phyloP scores from a whole-genome alignment of 2,797 vertebrate species.

The Xenops minutus region DNA sequence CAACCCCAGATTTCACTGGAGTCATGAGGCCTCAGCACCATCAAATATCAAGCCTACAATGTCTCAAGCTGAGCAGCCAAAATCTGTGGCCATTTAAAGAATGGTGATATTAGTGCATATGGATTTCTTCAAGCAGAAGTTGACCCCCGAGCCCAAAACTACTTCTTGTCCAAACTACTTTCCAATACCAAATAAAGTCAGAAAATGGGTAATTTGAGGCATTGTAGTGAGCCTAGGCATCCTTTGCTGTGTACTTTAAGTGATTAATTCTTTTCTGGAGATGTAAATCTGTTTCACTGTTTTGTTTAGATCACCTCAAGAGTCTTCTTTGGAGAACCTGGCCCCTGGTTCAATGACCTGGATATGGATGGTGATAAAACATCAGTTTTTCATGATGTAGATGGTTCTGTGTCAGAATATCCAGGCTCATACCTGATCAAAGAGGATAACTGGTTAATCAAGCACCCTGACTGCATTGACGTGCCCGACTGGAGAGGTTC shows the following conservation, averaged over 20 bases:
- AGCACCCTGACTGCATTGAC: conserved; percentile 91
- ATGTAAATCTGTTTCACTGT: not conserved
- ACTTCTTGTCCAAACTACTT: not conserved
- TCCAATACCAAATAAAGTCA: not conserved
- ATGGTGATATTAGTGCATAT: not conserved
- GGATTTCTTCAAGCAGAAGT: not conserved
- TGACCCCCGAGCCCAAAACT: not conserved
- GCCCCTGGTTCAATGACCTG: conserved; percentile 93
- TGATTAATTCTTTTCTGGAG: not conserved
- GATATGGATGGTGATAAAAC: conserved; percentile 98
- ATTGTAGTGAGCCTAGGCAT: not conserved
- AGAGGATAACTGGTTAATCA: conserved; percentile 94
- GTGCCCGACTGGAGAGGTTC: conserved; percentile 95
- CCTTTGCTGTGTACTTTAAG: not conserved
- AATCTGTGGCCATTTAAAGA: not conserved
- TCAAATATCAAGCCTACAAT: not conserved
- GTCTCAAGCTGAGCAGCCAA: not conserved
- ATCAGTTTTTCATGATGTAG: conserved; percentile 90
- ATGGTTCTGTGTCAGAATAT: conserved; percentile 93
- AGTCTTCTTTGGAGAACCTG: conserved; percentile 95
- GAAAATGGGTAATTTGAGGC: not conserved
- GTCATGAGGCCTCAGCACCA: not conserved
- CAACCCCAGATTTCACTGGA: not conserved
- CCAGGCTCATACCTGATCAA: conserved; percentile 94
- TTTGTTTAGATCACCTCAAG: conserved; percentile 88